Evolutionary conservation across 2,888 invertebrate genomes (phyloP), one percentile per base, ranked within the genome.

Genomic region (Napeogenes sylphis): DNA sequence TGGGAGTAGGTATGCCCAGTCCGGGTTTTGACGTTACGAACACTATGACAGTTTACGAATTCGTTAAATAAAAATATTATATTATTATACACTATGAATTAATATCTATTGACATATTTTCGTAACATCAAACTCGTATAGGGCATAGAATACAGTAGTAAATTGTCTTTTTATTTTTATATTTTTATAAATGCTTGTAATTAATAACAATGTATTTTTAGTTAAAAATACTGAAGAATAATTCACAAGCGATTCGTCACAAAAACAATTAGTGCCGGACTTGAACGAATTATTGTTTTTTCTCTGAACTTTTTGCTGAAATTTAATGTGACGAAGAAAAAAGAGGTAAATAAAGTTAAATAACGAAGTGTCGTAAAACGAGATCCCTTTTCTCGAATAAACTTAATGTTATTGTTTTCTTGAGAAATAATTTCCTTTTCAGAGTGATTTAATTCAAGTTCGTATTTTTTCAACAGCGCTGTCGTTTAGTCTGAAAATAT

Each of bases 191-290:
- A 42, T 21, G 12, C 10, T 51, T 51, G 30, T 51, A 30, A 51
- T 51, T 51, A 51, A 45, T 21, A 42, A 46, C 35, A n/a, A 54
- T 53, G 55, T 56, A 61, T 59, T 61, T 61, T 59, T 13, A 54
- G 58, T 56, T 55, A 51, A 42, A 42, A 42, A 42, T 42, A 30
- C 51, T 10, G 6, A 66, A 62, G 63, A 55, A 55, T 56, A 62
- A 57, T 64, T 62, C 62, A 33, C 62, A 21, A 63, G 58, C 64
- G 56, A 67, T 70, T 69, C 62, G 62, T 64, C 64, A 60, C 62
- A 47, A 62, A 61, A 65, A 63, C 61, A 68, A 68, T 68, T 68
- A 68, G 64, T 60, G 45, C 63, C 55, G 38, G 35, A 57, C 59
- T 13, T 12, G 42, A 33, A 45, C 46, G 53, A 61, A 38, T 64